Evolutionary conservation across 2,113 vertebrate species (phyloP).

Genomic region (Prionailurus bengalensis): DNA sequence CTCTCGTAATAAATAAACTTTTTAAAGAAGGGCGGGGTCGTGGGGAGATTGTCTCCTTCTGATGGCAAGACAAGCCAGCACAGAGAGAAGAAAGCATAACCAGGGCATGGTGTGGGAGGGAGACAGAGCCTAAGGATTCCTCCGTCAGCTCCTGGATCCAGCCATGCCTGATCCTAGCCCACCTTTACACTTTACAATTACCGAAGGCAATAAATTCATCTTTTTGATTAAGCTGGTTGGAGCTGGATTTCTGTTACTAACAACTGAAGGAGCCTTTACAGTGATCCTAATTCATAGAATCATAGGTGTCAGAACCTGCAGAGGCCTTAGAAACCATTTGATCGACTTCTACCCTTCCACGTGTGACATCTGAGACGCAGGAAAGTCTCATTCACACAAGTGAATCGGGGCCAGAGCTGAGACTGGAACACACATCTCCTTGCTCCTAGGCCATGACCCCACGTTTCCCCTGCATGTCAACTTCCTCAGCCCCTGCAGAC

Average conservation of each 20-base stretch:
- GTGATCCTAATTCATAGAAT: neutral
- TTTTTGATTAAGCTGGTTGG: neutral
- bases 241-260: neutral
- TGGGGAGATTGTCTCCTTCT: neutral
- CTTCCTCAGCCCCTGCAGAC: neutral
- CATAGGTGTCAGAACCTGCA: neutral
- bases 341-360: neutral
- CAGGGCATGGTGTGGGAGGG: fast-evolving
- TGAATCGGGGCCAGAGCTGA: neutral
- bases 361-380: neutral
- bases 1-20: too few species aligned
- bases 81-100: neutral
- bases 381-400: neutral
- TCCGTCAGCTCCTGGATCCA: neutral
- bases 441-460: neutral
- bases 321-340: neutral
- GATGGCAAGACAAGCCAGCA: neutral
- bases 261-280: neutral
- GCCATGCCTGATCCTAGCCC: neutral
- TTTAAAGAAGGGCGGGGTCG: too few species aligned
- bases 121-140: neutral
- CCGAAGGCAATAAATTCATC: neutral
- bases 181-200: neutral
- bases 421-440: neutral
- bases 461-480: neutral